Evolutionary conservation across 1,140 invertebrate genomes (phyloP), one percentile per base, ranked within the genome.

Genomic region (Drosophila orena): DNA sequence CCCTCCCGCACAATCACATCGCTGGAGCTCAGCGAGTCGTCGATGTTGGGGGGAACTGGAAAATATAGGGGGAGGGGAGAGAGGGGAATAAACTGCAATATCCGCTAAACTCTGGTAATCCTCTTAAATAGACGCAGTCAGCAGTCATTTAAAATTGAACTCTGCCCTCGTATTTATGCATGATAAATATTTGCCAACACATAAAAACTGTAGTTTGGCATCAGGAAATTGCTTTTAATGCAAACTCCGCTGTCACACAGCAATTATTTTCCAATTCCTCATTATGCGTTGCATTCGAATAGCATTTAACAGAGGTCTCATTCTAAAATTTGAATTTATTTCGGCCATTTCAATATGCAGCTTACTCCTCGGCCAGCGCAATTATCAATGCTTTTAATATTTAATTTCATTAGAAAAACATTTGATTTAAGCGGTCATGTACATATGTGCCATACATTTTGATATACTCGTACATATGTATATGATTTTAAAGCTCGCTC

Each of bases 1-100:
- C 96, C 96, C 93, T 98, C 98, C 37, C 97, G 94, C n/a, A 98
- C 97, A 84, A 98, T 97, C 34, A 97, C 96, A 92, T 98, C 97
- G 78, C 97, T 97, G 78, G 97, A 97, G 91, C 97, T 97, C 85
- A 97, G 94, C 24, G 96, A 95, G 93, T 98, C 97, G 86, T 97
- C 96, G 81, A 98, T 98, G 91, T 97, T 97, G 35, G 97, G 97
- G 30, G 97, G 97, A 70, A 98, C 97, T 98, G 94, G 12, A 93
- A 95, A 42, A 30, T 40, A 62, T 30, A 4, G 2, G 20, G 95
- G 64, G 30, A 42, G 11, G 2, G 20, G 95, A 60, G 30, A 46
- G 20, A 35, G 27, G 35, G 35, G n/a, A 34, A 8, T 69, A 69
- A 69, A 52, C 62, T 17, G 14, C 24, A 40, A 35, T 74, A 44